Evolutionary conservation across 2,113 vertebrate species (phyloP).

Genomic region (Ramphastos sulfuratus): DNA sequence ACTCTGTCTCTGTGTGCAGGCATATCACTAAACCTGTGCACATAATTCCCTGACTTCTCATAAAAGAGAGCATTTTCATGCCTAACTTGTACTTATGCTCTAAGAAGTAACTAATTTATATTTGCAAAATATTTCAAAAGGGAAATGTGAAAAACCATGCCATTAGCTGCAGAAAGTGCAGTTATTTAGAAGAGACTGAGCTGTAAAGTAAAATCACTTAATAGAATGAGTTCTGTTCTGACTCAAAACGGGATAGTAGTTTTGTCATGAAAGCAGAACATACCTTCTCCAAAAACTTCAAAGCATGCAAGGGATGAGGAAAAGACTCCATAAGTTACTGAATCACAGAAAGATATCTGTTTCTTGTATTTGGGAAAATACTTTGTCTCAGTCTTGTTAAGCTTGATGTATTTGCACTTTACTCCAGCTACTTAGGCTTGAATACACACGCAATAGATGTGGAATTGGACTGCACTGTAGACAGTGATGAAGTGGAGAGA

Average conservation of each 20-base stretch:
- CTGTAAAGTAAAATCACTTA: neutral
- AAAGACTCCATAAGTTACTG: neutral
- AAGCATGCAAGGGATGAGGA: neutral
- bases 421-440: neutral
- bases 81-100: neutral
- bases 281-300: neutral
- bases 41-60: neutral
- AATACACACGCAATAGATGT: neutral
- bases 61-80: neutral
- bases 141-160: neutral
- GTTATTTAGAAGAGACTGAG: neutral
- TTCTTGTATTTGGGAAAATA: neutral
- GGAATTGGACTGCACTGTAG: neutral
- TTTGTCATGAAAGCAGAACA: neutral
- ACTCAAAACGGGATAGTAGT: neutral
- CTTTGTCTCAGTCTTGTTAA: neutral
- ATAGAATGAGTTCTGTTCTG: neutral
- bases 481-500: neutral
- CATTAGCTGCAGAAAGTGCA: too few relatives aligned
- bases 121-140: neutral
- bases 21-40: neutral
- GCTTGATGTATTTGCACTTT: neutral
- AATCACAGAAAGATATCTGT: neutral
- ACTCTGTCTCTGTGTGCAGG: neutral
- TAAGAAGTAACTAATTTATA: neutral